Evolutionary conservation across 92 coral and sea anemone species (phyloP).

Genomic region (Parazoanthus darwini): DNA sequence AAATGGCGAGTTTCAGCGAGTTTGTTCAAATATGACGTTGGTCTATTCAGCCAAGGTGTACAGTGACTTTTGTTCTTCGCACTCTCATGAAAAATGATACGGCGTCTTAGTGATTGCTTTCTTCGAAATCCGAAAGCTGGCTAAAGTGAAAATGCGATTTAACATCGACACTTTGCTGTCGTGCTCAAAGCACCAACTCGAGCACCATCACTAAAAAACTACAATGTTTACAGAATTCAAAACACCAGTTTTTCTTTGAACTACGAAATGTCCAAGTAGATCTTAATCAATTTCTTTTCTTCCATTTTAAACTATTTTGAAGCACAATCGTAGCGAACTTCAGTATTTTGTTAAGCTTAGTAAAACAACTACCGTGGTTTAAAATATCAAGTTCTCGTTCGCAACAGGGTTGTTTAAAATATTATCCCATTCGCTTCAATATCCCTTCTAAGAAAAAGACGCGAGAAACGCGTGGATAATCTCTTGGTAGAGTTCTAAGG

Average conservation of each 20-base stretch:
- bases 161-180: no score
- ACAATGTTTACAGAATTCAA: not conserved
- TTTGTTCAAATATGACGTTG: no score
- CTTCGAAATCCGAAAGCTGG: not conserved
- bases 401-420: not conserved
- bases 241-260: not conserved
- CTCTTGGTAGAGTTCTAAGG: not conserved
- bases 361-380: not conserved
- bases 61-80: not conserved
- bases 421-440: not conserved
- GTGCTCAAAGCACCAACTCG: no score
- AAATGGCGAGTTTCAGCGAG: no score
- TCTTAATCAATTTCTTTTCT: not conserved
- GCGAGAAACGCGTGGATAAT: not conserved
- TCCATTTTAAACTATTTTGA: not conserved
- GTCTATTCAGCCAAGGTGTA: no score
- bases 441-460: not conserved
- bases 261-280: not conserved
- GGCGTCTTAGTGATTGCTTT: not conserved
- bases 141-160: not conserved
- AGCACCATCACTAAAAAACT: not conserved
- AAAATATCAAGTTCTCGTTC: not conserved
- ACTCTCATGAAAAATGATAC: not conserved
- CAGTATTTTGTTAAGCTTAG: not conserved
- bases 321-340: not conserved